Evolutionary conservation across 53 echinoderm and acorn worm genomes (phyloP).

Genomic region (Zoroaster sp.): DNA sequence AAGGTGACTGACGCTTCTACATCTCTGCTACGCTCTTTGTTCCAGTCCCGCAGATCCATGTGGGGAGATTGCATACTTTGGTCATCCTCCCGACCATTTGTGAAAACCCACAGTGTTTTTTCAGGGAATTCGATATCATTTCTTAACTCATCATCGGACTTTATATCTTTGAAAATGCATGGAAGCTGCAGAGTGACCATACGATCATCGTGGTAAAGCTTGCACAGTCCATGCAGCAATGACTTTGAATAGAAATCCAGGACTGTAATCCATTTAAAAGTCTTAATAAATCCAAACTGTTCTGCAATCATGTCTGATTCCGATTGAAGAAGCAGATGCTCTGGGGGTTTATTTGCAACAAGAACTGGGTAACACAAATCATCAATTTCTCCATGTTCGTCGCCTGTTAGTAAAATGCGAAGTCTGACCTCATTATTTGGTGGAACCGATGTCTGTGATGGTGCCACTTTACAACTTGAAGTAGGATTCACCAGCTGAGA

Average conservation of each 20-base stretch:
- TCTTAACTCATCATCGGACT: neutral
- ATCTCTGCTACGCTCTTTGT: conserved; percentile 44
- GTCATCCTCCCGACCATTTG: conserved; percentile 61
- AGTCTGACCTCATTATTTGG: neutral
- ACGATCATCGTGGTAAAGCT: neutral
- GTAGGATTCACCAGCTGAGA: too few species aligned
- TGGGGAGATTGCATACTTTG: neutral
- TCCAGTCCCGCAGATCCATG: conserved; percentile 50
- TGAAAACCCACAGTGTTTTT: conserved; percentile 66
- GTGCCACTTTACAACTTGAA: too few species aligned
- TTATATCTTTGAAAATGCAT: neutral
- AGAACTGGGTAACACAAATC: conserved; percentile 59
- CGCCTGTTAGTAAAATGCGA: conserved; percentile 33
- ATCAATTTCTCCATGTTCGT: conserved; percentile 46
- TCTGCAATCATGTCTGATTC: neutral
- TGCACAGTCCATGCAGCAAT: conserved; percentile 47
- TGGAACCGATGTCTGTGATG: too few species aligned
- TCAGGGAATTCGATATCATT: conserved; percentile 9
- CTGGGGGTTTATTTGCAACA: conserved; percentile 58
- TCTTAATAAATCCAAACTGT: conserved; percentile 48
- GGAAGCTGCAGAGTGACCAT: conserved; percentile 30
- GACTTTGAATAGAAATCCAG: conserved; percentile 67
- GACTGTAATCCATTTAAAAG: conserved; percentile 63
- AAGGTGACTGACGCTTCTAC: conserved; percentile 52
- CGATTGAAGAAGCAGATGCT: neutral